Evolutionary conservation across 2,797 vertebrate species (phyloP).

Genomic region (Coranthus polyacanthus): DNA sequence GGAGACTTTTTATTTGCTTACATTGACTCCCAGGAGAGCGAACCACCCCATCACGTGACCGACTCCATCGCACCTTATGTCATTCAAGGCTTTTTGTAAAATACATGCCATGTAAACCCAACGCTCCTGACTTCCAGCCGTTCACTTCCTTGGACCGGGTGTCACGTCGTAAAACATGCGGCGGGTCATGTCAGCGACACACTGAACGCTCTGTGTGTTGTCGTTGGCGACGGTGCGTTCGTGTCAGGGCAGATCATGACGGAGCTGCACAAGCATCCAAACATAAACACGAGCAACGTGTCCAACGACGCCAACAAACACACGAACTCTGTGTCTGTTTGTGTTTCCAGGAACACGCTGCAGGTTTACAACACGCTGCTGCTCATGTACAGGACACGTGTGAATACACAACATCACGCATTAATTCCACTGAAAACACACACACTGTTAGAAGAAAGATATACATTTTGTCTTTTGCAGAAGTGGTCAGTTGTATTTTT

Average conservation of each 20-base stretch:
- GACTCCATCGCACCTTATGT: too few species aligned
- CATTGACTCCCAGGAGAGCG: too few species aligned
- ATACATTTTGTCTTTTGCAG: too few species aligned
- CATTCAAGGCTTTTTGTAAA: too few species aligned
- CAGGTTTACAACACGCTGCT: too few species aligned
- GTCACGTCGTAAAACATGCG: background rate
- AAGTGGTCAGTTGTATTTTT: too few species aligned
- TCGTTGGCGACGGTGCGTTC: background rate
- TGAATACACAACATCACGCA: background rate
- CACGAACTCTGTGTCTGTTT: background rate
- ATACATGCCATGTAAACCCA: too few species aligned
- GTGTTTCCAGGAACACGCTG: slow-evolving; percentile 16
- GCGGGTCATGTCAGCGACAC: background rate
- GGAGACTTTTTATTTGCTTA: too few species aligned
- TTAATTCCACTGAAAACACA: background rate
- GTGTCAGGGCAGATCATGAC: background rate
- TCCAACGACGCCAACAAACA: background rate
- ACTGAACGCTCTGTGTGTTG: background rate
- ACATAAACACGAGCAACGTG: slow-evolving; percentile 10
- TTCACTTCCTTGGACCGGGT: too few species aligned
- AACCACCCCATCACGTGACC: too few species aligned
- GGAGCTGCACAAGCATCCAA: background rate
- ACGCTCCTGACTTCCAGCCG: too few species aligned
- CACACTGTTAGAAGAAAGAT: too few species aligned
- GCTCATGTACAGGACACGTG: slow-evolving; percentile 19